Base-by-base conservation (phyloP, 2,113 vertebrate species). In the Pterocles burchelli region DNA sequence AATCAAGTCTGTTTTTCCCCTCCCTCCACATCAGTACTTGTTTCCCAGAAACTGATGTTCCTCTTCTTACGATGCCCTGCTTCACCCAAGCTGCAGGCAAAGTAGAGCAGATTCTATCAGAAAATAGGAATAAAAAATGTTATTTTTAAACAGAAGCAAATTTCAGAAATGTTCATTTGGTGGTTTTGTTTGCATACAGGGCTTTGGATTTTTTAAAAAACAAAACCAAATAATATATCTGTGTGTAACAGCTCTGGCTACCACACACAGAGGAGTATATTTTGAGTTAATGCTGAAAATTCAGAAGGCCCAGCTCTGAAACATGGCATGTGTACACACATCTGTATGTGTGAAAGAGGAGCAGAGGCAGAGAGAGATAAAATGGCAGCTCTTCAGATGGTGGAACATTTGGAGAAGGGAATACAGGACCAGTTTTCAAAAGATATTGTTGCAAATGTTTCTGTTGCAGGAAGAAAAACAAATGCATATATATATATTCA, bases 361-460 rank as follows among this genome's bases (percentile, higher is more conserved):
- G 38, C 63, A 94, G 79, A 90, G 45, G 49, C 61, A 90, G 45
- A 80, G 15, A 61, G 79, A 95, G n/a, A 91, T 6, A 79, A 94
- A 89, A 94, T 79, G 84, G 87, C 58, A 92, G 76, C 49, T 92
- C 49, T 93, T 95, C 84, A 88, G 62, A 91, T 58, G 73, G 80
- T 29, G 45, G 45, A 88, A 82, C 77, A 82, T 94, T 94, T 94
- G 81, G 73, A 90, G 51, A 76, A 72, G 36, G 29, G 31, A 70
- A 85, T 89, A 57, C 28, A 87, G 62, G 89, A 24, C 84, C 66
- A 73, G 77, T 82, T 88, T 88, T 86, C 59, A 91, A 91, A 95
- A 68, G 49, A 94, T 52, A 92, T 78, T 87, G 66, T 89, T 93
- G 89, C 38, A 91, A 95, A 88, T 85, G 52, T 94, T 95, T 91